Evolutionary conservation across 92 coral and sea anemone genomes (phyloP), one percentile per base, ranked within the genome.

Genomic region (Porites divaricata): DNA sequence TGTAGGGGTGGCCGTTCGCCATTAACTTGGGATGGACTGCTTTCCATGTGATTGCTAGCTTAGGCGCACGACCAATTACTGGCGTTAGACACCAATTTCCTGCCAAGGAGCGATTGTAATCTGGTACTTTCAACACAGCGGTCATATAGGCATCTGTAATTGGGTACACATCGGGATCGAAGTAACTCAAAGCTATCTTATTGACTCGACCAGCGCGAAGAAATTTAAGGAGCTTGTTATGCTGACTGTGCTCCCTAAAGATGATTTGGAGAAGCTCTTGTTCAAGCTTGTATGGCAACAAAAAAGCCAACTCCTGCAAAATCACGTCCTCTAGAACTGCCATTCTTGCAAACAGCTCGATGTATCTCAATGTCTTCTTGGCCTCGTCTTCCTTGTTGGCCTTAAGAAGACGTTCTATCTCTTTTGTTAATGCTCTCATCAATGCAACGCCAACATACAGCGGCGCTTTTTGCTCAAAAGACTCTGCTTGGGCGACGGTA

Each of bases 151-250:
- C 50, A 67, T 85, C 88, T 7, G 80, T 49, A 71, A 70, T 77
- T 85, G 72, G 85, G 63, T 76, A 75, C 12, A 16, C n/a, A 41
- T 85, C 88, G 8, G 88, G 88, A 53, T 85, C 88, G 23, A 63
- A 85, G n/a, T 67, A 77, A 16, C n/a, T 9, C 19, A 35, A 35
- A 35, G 45, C 45, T 35, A 35, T 35, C 45, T 35, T 35, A 35
- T 35, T 6, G 45, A 35, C 7, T 0, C 45, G 7, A 35, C 45
- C 45, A 35, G 45, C 45, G 4, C 45, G 45, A 5, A 35, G 45
- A 35, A 35, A 35, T 35, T 35, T 4, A 4, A 35, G 45, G 7
- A 35, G 45, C 45, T 35, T 35, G 5, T 35, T 35, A 0, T 35
- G 45, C 45, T 35, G 45, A 35, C 45, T 35, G 3, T 35, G 45